These are phyloP conservation scores for Prorops nasuta DNA, from an alignment of 1,140 invertebrate species.

Conservation along the genomic window DNA sequence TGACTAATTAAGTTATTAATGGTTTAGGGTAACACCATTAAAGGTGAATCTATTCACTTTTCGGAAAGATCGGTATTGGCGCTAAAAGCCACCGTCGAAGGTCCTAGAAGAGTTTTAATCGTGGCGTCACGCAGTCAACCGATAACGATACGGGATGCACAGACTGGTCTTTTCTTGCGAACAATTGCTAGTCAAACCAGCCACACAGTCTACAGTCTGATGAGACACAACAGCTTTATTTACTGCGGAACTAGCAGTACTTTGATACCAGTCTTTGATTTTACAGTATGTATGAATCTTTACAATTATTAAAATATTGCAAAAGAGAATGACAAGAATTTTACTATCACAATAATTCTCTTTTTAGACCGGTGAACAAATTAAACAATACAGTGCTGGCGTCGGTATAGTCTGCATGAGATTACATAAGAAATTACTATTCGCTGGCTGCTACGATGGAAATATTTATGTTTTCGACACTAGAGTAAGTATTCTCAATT, in stretches of 20 bases:
- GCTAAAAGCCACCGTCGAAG: slow-evolving; percentile 66
- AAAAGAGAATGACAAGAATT: slow-evolving; percentile 2
- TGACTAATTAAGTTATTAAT: slow-evolving; percentile 13
- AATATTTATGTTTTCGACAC: slow-evolving; percentile 67
- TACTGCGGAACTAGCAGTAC: slow-evolving; percentile 69
- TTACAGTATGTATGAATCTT: slow-evolving; percentile 56
- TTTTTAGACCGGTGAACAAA: slow-evolving; percentile 60
- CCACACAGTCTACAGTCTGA: slow-evolving; percentile 67
- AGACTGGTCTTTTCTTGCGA: slow-evolving; percentile 63
- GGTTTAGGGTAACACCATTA: slow-evolving; percentile 32
- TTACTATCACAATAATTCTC: slow-evolving; percentile 6
- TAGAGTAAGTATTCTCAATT: slow-evolving; percentile 31
- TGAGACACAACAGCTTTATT: slow-evolving; percentile 63
- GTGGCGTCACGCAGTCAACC: slow-evolving; percentile 66
- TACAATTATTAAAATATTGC: slow-evolving; percentile 6
- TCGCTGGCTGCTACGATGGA: slow-evolving; percentile 70
- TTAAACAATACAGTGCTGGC: slow-evolving; percentile 60
- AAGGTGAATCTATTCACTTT: slow-evolving; percentile 60
- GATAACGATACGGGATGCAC: slow-evolving; percentile 66
- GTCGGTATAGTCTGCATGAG: slow-evolving; percentile 68
- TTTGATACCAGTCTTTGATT: slow-evolving; percentile 67
- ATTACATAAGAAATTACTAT: slow-evolving; percentile 58
- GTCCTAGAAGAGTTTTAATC: slow-evolving; percentile 64
- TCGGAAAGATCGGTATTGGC: slow-evolving; percentile 65
- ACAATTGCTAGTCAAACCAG: slow-evolving; percentile 60